A percentile compares a stretch with the other conserved stretches of the same genome.
phyloP scores from a whole-genome alignment of 2,113 vertebrate species.

The Leucosticte australis region DNA sequence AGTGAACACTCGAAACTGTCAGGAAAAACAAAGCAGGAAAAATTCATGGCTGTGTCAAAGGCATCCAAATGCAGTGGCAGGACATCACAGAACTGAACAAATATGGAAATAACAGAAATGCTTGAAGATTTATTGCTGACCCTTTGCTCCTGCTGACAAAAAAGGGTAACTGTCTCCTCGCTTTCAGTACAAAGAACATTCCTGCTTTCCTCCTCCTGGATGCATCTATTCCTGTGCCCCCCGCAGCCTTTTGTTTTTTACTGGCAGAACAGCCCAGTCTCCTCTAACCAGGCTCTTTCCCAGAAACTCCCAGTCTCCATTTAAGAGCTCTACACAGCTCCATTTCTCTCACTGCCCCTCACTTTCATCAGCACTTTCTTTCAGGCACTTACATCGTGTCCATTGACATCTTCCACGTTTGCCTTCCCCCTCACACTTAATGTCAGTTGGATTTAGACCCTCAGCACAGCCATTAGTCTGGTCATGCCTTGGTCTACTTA shows the following conservation, averaged over 20 bases:
- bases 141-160: not conserved
- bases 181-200: not conserved
- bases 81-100: not conserved
- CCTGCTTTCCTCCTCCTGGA: not conserved
- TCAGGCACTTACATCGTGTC: not conserved
- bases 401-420: not conserved
- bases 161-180: not conserved
- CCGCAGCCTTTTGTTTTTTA: not conserved
- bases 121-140: not conserved
- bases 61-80: not conserved
- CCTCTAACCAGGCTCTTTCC: not conserved
- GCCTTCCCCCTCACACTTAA: not conserved
- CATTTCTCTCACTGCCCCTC: not conserved
- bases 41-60: conserved; percentile 19
- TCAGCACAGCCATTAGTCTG: not conserved
- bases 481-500: not conserved
- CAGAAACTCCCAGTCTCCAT: not conserved
- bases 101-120: not conserved
- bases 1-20: conserved; percentile 94
- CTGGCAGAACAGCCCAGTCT: not conserved
- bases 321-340: not conserved
- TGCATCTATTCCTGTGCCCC: not conserved
- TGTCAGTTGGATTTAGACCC: not conserved
- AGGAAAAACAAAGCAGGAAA: not conserved
- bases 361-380: not conserved